Conservation (phyloP, 2,797 vertebrate genomes). For the Arctocebus calabarensis region DNA sequence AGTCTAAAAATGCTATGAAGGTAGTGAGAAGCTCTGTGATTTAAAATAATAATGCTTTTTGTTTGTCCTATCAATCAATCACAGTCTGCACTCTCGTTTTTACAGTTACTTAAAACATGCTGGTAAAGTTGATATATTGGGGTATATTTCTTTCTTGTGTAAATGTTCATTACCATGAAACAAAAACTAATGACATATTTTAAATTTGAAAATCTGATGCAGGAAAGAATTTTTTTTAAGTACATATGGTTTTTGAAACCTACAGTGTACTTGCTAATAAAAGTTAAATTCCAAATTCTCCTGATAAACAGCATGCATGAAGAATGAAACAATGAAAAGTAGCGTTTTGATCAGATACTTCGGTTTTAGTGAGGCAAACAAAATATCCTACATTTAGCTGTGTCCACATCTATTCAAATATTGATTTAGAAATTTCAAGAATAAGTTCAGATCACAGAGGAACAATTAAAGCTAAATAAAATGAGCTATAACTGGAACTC, state of each 20-base stretch:
- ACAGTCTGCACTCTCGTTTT: not conserved
- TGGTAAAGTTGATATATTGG: not conserved
- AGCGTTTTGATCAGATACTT: not conserved
- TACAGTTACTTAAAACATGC: not conserved
- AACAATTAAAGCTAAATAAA: constrained; percentile 71
- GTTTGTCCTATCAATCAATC: not conserved
- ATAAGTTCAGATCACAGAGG: constrained; percentile 70
- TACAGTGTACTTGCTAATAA: not conserved
- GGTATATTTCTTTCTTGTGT: not conserved
- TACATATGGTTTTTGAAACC: not conserved
- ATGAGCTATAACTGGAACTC: constrained; percentile 74
- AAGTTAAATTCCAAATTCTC: not conserved
- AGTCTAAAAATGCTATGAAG: constrained; percentile 40
- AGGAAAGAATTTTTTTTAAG: not conserved
- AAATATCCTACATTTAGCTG: not conserved
- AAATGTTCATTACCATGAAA: not conserved
- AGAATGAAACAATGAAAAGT: not conserved
- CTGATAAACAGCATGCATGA: not conserved
- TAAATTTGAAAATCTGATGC: not conserved
- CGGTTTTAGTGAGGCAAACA: constrained; percentile 52
- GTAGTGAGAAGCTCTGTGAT: not conserved
- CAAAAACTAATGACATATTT: not conserved
- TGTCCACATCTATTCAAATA: constrained; percentile 32
- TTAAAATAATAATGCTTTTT: not conserved
- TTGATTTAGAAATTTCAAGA: constrained; percentile 67